Base-by-base conservation (phyloP, 2,888 invertebrate genomes). In the Caenorhabditis macrosperma region DNA sequence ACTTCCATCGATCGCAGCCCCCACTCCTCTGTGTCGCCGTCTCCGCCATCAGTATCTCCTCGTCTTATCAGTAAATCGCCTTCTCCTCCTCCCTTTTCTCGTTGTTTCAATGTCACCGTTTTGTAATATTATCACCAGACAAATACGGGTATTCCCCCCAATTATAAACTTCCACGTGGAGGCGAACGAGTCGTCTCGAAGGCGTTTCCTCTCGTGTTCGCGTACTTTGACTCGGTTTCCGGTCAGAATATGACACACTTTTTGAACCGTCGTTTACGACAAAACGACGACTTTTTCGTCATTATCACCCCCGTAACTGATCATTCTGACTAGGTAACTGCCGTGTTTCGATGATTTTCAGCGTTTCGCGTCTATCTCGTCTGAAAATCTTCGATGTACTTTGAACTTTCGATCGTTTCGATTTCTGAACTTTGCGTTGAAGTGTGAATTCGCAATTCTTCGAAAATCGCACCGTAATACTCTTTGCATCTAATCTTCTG, bases 11-110 rank as follows among this genome's bases (percentile, higher is more conserved):
- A 46, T 52, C 48, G 30, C 41, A 26, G 24, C 52, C 35, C 22
- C n/a, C 20, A 44, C 30, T 30, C 38, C 20, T 35, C 44, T 26
- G 5, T 50, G 17, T 30, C 50, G n/a, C 33, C 48, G 9, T 48
- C 20, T 63, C 63, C 24, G 3, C 35, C 52, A 55, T 67, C 75
- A 52, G 46, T 57, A 48, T 75, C 54, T 66, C 46, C 41, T 48
- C 12, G 28, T 76, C 54, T 76, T 69, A 68, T 69, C 68, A 68
- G 61, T 69, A 48, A 67, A 67, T 68, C 68, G 67, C 33, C 68
- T 67, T 61, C 60, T 33, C 20, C 75, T 54, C 52, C 61, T 63
- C 52, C 63, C 48, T 41, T 54, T 26, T 68, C 54, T 48, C 64
- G 26, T 35, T 71, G 52, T 66, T 66, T 66, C 60, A 75, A 68